Evolutionary conservation across 1,140 invertebrate species (phyloP), one percentile per base, ranked within the genome.

Genomic region (Drosophila eugracilis): DNA sequence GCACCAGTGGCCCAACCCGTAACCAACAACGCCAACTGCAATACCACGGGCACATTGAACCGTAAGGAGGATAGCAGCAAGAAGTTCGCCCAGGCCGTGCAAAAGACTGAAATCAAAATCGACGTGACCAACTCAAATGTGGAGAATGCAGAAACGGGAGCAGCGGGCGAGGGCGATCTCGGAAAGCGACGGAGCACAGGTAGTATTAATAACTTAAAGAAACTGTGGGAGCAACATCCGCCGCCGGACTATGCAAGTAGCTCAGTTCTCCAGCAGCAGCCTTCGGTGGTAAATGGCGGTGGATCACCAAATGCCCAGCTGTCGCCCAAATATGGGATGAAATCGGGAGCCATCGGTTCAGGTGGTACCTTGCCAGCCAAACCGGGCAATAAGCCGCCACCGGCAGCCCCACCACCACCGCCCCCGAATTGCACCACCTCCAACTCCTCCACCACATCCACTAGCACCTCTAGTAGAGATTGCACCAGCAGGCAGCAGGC

Each of bases 111-210:
- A 90, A 90, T 91, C 53, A 92, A 92, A 91, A 90, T 91, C 49
- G 91, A 92, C 26, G 73, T 91, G 21, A 72, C 66, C 71, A 84
- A 84, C 37, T 54, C 69, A 10, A 89, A 88, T 60, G 44, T 60
- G 17, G 73, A 72, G 62, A n/a, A n/a, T n/a, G 24, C 54, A 7
- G 53, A 67, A 4, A 9, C 57, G 19, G 44, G 34, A 19, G 93
- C 50, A 44, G 30, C 48, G 26, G 59, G 49, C 32, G 60, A 58
- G 95, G 97, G 79, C 97, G 80, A 79, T 30, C 45, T 73, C 57
- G 96, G 97, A 80, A 98, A 98, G 90, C 93, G 97, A n/a, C 95
- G 96, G 47, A 98, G 97, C 90, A 97, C 97, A 28, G 97, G 97
- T 48, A 97, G 97, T 92, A 98, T 98, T 86, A 97, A 95, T 90